Evolutionary conservation across 1,140 invertebrate genomes (phyloP).

Genomic region (Probaryconus sp.): DNA sequence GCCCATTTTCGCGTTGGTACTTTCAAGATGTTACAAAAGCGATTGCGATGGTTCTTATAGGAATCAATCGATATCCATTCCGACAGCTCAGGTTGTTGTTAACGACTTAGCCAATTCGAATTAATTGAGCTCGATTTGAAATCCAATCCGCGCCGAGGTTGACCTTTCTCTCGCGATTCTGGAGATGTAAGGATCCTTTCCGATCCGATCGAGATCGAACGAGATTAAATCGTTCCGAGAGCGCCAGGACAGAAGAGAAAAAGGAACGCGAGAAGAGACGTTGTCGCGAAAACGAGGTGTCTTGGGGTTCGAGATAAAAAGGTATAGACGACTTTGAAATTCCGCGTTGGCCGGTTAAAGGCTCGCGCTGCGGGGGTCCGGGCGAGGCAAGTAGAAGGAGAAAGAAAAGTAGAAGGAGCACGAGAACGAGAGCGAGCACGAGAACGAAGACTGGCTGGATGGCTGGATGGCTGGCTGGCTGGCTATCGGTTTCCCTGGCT

Average conservation of each 20-base stretch:
- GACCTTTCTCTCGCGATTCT: constrained; percentile 59
- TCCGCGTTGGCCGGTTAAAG: constrained; percentile 65
- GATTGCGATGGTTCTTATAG: constrained; percentile 33
- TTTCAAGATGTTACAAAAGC: no score
- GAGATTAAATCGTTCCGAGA: constrained; percentile 67
- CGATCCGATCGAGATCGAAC: constrained; percentile 57
- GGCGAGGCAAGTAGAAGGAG: constrained; percentile 49
- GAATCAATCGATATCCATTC: constrained; percentile 45
- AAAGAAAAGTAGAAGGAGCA: constrained; percentile 50
- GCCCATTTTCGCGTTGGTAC: no score
- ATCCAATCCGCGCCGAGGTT: constrained; percentile 56
- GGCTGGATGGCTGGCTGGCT: no score
- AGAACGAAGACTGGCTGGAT: no score
- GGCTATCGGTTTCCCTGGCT: constrained; percentile 77
- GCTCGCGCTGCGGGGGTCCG: constrained; percentile 72
- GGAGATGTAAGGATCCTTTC: no score
- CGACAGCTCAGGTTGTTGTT: constrained; percentile 50
- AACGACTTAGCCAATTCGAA: constrained; percentile 53
- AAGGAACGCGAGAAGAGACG: no score
- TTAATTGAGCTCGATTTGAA: constrained; percentile 62
- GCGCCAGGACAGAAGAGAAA: no score
- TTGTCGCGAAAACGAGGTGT: constrained; percentile 30
- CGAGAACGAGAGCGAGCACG: constrained; percentile 29
- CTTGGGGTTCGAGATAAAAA: constrained; percentile 21
- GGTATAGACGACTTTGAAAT: constrained; percentile 64